These are phyloP conservation scores for Zaprionus ornatus DNA, from an alignment of 1,140 invertebrate genomes.

Conservation along the genomic window DNA sequence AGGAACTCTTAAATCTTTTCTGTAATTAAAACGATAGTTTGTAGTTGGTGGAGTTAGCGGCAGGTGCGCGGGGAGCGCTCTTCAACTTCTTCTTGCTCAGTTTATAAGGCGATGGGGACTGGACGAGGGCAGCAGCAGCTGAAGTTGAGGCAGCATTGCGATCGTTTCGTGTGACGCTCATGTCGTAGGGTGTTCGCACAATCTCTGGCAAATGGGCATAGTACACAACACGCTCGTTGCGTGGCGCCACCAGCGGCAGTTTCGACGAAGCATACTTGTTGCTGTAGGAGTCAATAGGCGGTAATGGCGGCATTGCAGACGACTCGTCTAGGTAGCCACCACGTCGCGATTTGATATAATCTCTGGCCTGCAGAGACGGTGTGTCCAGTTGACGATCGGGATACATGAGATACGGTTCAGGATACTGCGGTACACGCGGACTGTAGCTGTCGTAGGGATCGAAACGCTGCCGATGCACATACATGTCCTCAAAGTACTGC, in stretches of 20 bases:
- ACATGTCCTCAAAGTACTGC: constrained; percentile 78
- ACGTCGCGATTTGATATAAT: constrained; percentile 62
- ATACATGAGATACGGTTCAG: constrained; percentile 78
- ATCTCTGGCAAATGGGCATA: constrained; percentile 85
- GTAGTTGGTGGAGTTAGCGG: constrained; percentile 58
- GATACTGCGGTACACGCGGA: constrained; percentile 72
- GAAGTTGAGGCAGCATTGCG: constrained; percentile 36
- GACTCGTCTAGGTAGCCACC: constrained; percentile 56
- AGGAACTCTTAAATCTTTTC: neutral
- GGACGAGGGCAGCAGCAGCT: constrained; percentile 4
- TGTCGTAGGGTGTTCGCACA: constrained; percentile 79
- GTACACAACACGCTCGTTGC: constrained; percentile 83
- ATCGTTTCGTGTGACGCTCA: constrained; percentile 24
- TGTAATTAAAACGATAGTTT: constrained; percentile 45
- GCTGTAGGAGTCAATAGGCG: constrained; percentile 45
- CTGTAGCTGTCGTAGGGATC: constrained; percentile 83
- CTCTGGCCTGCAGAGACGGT: constrained; percentile 46
- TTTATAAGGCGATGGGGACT: constrained; percentile 34
- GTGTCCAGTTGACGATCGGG: constrained; percentile 77
- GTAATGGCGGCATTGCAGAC: constrained; percentile 16
- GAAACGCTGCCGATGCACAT: constrained; percentile 69
- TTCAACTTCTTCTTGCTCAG: constrained; percentile 59
- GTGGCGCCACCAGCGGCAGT: constrained; percentile 35
- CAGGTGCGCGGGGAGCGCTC: constrained; percentile 9
- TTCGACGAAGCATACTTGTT: constrained; percentile 59